A percentile compares a stretch with the other conserved stretches of the same genome.
Conservation (phyloP, 2,113 vertebrate genomes). For the Thomomys bottae region DNA sequence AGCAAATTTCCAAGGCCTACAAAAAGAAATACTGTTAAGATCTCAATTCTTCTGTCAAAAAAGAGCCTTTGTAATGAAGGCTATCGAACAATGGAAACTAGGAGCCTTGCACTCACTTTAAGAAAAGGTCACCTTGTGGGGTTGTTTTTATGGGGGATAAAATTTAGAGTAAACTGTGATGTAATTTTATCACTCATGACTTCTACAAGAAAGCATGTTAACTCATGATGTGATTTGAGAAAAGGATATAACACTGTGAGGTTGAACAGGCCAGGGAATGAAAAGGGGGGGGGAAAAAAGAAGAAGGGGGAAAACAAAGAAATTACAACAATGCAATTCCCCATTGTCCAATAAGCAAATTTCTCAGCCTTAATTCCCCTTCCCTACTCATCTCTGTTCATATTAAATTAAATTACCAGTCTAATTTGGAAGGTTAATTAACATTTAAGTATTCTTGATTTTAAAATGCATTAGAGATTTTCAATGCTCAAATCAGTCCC, state of each 20-base stretch:
- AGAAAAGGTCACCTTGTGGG: neutral
- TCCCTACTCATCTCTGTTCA: neutral
- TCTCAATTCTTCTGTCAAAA: no score
- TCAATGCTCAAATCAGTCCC: constrained; percentile 9
- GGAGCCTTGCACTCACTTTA: neutral
- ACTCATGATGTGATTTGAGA: neutral
- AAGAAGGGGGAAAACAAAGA: neutral
- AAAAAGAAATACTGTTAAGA: neutral
- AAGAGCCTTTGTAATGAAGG: no score
- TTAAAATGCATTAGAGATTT: constrained; percentile 41
- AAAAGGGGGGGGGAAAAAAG: neutral
- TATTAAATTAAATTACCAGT: constrained; percentile 57
- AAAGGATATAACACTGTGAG: neutral
- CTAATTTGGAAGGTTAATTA: constrained; percentile 48
- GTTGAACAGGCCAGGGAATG: neutral
- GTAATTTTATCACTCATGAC: neutral
- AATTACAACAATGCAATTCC: constrained; percentile 5
- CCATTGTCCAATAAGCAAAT: constrained; percentile 30
- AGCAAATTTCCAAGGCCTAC: neutral
- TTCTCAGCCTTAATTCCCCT: constrained; percentile 18
- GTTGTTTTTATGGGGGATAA: neutral
- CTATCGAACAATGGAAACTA: neutral
- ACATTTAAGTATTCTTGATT: constrained; percentile 42
- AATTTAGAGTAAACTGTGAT: neutral
- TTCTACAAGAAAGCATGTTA: neutral